A percentile compares a stretch with the other conserved stretches of the same genome.
Evolutionary conservation across 2,113 vertebrate species (phyloP).

Genomic region (Chloropsis cyanopogon): DNA sequence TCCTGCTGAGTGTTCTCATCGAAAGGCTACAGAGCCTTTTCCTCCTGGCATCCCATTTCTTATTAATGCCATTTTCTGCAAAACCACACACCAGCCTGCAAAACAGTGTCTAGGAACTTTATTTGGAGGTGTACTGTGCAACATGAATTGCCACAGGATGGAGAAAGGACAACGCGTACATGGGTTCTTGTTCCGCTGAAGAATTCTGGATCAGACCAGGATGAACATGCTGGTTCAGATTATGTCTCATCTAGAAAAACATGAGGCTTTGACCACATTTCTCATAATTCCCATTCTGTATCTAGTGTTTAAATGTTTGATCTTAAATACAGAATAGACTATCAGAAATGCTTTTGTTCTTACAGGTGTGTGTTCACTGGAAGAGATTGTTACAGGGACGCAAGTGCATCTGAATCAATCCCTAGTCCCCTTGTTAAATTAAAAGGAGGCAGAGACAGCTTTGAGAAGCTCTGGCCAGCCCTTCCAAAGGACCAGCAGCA

Average conservation of each 20-base stretch:
- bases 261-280: neutral
- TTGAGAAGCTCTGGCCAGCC: neutral
- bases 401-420: neutral
- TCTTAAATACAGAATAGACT: neutral
- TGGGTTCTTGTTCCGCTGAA: neutral
- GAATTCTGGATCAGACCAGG: neutral
- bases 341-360: neutral
- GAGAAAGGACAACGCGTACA: fast-evolving
- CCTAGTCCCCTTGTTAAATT: neutral
- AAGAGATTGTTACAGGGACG: neutral
- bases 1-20: neutral
- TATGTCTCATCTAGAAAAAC: neutral
- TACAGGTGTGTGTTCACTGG: neutral
- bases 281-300: neutral
- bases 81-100: neutral
- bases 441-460: neutral
- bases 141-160: neutral
- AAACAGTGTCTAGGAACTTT: neutral
- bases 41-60: neutral
- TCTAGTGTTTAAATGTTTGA: neutral
- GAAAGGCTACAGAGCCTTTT: neutral
- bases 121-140: neutral
- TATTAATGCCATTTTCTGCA: neutral
- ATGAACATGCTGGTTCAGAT: neutral
- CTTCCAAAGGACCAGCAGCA: neutral